These are phyloP conservation scores for Steinernema khuongi DNA, from an alignment of 1,140 invertebrate species.

Conservation along the genomic window DNA sequence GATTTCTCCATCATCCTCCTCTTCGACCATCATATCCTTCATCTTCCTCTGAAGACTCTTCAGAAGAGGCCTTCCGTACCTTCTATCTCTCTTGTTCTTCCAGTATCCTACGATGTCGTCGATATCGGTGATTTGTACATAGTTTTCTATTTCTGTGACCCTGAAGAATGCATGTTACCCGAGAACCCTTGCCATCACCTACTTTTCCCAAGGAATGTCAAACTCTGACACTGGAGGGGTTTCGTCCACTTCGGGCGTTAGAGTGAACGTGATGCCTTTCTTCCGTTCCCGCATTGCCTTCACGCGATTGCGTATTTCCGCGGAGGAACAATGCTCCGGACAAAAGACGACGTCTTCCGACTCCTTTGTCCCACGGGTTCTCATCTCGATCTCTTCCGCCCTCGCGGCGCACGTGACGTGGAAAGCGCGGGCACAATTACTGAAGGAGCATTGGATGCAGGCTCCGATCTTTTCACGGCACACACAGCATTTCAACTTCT, in stretches of 20 bases:
- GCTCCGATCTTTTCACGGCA: conserved; percentile 90
- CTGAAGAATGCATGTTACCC: background rate
- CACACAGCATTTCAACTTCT: conserved; percentile 89
- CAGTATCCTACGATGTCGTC: conserved; percentile 65
- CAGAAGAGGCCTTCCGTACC: conserved; percentile 89
- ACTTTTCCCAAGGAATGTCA: conserved; percentile 1
- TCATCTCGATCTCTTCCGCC: conserved; percentile 68
- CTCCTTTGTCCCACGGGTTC: conserved; percentile 3
- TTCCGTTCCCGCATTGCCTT: conserved; percentile 14
- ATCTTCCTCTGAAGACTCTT: conserved; percentile 64
- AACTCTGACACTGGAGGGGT: background rate
- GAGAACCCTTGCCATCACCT: conserved; percentile 13
- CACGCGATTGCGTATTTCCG: background rate
- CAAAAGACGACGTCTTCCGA: conserved; percentile 4
- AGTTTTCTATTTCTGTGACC: conserved; percentile 9
- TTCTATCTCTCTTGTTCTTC: conserved; percentile 84
- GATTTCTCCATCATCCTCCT: background rate
- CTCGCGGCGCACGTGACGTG: conserved; percentile 78
- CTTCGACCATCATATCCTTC: background rate
- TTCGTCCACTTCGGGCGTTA: conserved; percentile 24
- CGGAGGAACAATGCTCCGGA: conserved; percentile 18
- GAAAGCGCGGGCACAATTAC: conserved; percentile 67
- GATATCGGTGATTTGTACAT: background rate
- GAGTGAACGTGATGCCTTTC: conserved; percentile 25
- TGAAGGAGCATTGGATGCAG: conserved; percentile 79